Base-by-base conservation (phyloP, 2,888 invertebrate species). In the Drosophila infuscata region DNA sequence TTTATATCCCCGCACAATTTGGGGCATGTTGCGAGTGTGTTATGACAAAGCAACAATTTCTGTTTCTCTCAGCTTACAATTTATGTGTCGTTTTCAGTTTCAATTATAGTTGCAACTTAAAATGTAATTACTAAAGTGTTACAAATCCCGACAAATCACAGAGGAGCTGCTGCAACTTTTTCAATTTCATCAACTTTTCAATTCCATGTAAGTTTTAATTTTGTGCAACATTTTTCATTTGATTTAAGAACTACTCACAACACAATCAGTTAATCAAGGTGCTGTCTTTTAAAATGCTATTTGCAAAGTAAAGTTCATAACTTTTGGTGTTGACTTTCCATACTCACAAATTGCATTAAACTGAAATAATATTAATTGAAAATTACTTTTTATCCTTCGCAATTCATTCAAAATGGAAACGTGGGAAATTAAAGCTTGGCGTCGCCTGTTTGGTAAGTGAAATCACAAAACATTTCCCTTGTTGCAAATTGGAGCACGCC, bases 51-150 rank as follows among this genome's bases (percentile, higher is more conserved):
- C 9, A 61, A 51, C 54, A 51, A 64, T 60, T 65, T 61, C 15
- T 17, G 46, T 59, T 48, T 49, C 25, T 7, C 7, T 12, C 38
- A 30, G 25, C 60, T 63, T 32, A 7, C 17, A 41, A 58, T 66
- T 72, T 60, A 52, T 7, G 43, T 54, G 60, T 29, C 48, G 38
- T 41, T 64, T 73, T 41, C 30, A 56, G 33, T 75, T 78, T 75
- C 71, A 78, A 66, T 78, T 81, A 66, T 35, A 56, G 38, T 52
- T 29, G 12, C 53, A 49, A 33, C 67, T 54, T 36, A 48, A 77
- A 81, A 68, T 68, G 51, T 77, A 81, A 81, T 78, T 68, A 77
- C 72, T 32, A 68, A 81, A 78, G 67, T 65, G 72, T 81, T 64
- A 36, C 52, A 48, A 70, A 59, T 54, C 41, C 36, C 29, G 20